Evolutionary conservation across 2,888 invertebrate species (phyloP).

Genomic region (Sympetrum striolatum): DNA sequence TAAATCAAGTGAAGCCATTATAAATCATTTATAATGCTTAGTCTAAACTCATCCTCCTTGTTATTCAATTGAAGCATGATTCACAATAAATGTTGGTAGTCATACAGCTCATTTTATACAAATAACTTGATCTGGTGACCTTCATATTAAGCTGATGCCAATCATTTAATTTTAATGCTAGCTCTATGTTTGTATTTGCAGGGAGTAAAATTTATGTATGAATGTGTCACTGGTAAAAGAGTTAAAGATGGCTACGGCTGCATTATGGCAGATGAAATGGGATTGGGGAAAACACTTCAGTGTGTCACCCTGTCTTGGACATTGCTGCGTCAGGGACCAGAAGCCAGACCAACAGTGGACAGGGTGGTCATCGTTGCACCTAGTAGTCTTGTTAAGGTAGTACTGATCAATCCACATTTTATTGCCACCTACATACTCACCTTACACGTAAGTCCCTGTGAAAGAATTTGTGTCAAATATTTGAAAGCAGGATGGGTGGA

Average conservation of each 20-base stretch:
- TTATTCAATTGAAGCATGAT: too few relatives aligned
- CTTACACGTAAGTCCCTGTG: too few relatives aligned
- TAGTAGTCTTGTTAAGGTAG: conserved; percentile 89
- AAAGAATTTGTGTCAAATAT: too few relatives aligned
- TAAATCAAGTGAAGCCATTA: too few relatives aligned
- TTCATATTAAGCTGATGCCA: too few relatives aligned
- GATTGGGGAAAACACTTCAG: conserved; percentile 95
- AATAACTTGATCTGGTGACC: too few relatives aligned
- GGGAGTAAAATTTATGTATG: conserved; percentile 99
- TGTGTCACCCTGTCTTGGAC: conserved; percentile 98
- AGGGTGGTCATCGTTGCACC: conserved; percentile 97
- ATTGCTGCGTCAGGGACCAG: conserved; percentile 88
- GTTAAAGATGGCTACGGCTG: conserved; percentile 90
- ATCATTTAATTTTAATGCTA: background rate
- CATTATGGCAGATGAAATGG: conserved; percentile 99
- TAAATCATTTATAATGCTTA: too few relatives aligned
- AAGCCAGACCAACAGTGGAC: conserved; percentile 85
- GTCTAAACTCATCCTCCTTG: too few relatives aligned
- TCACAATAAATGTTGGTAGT: too few relatives aligned
- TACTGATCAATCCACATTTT: background rate
- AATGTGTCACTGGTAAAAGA: conserved; percentile 93
- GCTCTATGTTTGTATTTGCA: conserved; percentile 52
- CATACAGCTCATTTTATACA: too few relatives aligned
- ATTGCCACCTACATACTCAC: too few relatives aligned
- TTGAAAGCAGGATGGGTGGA: too few relatives aligned